These are phyloP conservation scores for Centroberyx gerrardi DNA, from an alignment of 2,797 vertebrate genomes.

Conservation along the genomic window DNA sequence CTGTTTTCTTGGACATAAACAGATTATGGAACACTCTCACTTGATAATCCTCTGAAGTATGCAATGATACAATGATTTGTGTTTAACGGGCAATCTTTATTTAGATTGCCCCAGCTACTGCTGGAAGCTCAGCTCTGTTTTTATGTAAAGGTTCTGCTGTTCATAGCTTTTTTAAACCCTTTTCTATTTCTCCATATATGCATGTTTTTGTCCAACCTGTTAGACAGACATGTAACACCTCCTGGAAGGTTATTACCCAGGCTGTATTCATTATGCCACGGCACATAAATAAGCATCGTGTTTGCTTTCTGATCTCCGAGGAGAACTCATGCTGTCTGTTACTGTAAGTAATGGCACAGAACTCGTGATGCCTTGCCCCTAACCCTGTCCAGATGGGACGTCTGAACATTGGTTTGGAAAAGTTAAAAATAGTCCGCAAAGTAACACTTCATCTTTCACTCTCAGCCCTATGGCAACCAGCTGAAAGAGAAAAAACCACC, in stretches of 20 bases:
- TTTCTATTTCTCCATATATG: conserved; percentile 26
- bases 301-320: conserved; percentile 75
- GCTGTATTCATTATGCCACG: conserved; percentile 54
- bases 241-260: conserved; percentile 56
- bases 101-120: neutral
- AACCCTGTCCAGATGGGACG: conserved; percentile 83
- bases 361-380: conserved; percentile 65
- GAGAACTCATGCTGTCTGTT: conserved; percentile 66
- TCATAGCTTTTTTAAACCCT: conserved; percentile 42
- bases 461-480: conserved; percentile 68
- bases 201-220: conserved; percentile 51
- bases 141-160: conserved; percentile 36
- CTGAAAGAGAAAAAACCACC: conserved; percentile 76
- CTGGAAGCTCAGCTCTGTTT: conserved; percentile 11
- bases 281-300: conserved; percentile 69
- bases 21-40: conserved; percentile 19
- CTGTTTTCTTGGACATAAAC: conserved; percentile 39
- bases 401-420: conserved; percentile 79
- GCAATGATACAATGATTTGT: neutral
- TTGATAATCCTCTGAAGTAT: conserved; percentile 12
- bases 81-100: neutral
- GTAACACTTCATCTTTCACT: conserved; percentile 81
- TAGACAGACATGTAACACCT: conserved; percentile 69
- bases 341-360: conserved; percentile 70
- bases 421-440: conserved; percentile 84